Evolutionary conservation across 2,888 invertebrate species (phyloP), one percentile per base, ranked within the genome.

Genomic region (Drosophila rubida): DNA sequence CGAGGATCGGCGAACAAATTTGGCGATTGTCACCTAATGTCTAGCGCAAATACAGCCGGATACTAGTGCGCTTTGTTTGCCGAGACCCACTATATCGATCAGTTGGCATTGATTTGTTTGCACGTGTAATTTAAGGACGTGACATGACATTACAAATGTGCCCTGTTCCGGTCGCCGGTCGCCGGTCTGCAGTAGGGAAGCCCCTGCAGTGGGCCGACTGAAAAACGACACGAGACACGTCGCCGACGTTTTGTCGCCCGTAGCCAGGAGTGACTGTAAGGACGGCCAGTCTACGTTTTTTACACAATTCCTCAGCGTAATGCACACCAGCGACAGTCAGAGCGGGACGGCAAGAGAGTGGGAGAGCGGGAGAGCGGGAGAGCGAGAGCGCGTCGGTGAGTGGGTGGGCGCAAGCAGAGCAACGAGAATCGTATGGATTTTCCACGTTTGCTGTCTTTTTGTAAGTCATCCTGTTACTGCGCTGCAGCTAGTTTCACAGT

Each of bases 41-140:
- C 59, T 76, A 80, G 32, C 58, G 89, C 75, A 90, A 91, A 90
- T 73, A 91, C 90, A 91, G 90, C 91, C 90, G 87, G 7, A 54
- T 35, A n/a, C 0, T n/a, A n/a, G n/a, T n/a, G n/a, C n/a, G n/a
- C n/a, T n/a, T n/a, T n/a, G n/a, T n/a, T n/a, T n/a, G n/a, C n/a
- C n/a, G n/a, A n/a, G n/a, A n/a, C n/a, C n/a, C n/a, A n/a, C n/a
- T n/a, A 45, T 55, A 50, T 62, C 59, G 64, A 68, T 73, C 60
- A 68, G 35, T 37, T 37, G 7, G 14, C 35, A 37, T 37, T 37
- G 48, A 57, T 57, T 57, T 49, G 65, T 53, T 62, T 41, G 60
- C 58, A 71, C 69, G 66, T 89, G 90, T 88, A 89, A 89, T 86
- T 89, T 89, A 87, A 90, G 91, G 90, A 90, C 90, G 89, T 90